Evolutionary conservation across 2,113 vertebrate genomes (phyloP), one percentile per base, ranked within the genome.

Genomic region (Tor tambroides): DNA sequence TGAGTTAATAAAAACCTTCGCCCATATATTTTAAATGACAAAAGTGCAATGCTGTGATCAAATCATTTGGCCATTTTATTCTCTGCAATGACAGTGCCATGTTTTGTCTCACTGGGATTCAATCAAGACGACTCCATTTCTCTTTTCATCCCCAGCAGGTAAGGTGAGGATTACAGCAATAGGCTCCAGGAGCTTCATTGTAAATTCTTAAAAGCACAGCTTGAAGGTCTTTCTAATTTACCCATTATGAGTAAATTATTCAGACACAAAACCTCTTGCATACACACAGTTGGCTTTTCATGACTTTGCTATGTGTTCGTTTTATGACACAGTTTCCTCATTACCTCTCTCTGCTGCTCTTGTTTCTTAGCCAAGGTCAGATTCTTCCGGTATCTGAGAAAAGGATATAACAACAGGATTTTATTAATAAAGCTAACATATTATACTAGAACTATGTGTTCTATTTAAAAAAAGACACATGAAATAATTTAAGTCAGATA

Each of bases 331-430:
- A 43, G 49, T 67, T 30, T 5, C 41, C 75, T 38, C 69, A 72
- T 82, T 96, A 98, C 98, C 96, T 96, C 93, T 89, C 91, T 94
- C 85, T 88, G 74, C 86, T 88, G 90, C 5, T 95, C 95, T 85
- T 96, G 96, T 90, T 92, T 93, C 94, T 98, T 99, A 75, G 96
- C 97, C 85, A 96, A 95, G 49, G 92, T 90, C 91, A 99, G 90
- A 91, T 97, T 99, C 85, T 93, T 86, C 90, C 95, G 95, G 94
- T 98, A 99, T 84, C 98, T 99, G 85, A 81, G n/a, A 7, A 88
- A 87, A 88, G 61, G 2, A 74, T 87, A 87, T 23, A 41, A 35
- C 83, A 82, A 61, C 19, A 72, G 71, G 2, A 85, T 11, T 30
- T 65, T 85, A n/a, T 82, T 41, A 19, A 43, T 26, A 49, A 41